Base-by-base conservation (phyloP, 2,113 vertebrate genomes). In the Etheostoma spectabile region DNA sequence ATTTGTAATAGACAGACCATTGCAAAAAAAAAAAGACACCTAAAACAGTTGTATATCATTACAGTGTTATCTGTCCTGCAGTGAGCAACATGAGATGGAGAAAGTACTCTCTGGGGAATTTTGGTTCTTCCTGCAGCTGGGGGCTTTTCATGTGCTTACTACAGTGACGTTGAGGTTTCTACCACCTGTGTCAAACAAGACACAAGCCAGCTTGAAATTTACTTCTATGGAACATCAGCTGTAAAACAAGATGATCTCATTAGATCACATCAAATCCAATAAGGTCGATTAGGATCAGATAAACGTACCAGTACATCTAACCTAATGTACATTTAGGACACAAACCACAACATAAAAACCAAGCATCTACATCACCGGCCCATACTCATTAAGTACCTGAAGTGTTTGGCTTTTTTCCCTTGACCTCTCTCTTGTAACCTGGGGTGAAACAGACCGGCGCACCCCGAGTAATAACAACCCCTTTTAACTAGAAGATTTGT, bases 111-210 rank as follows among this genome's bases (percentile, higher is more conserved):
- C 70, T 55, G 84, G 85, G 83, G 80, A 84, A 80, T 85, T 87
- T 75, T 4, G 48, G 57, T 67, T 63, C 69, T 86, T 90, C 60
- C 56, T 81, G 79, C 79, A 88, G 89, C 80, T 88, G 73, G 83
- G 55, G 77, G 19, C 35, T 79, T 83, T 85, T 79, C 35, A 61
- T 52, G 38, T 71, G 57, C 68, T 24, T n/a, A 27, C 16, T 16
- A 66, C 22, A 49, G 59, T 73, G 56, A 79, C 30, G 10, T 45
- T 60, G 45, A 82, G 38, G 69, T 90, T 82, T 90, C 83, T 56
- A 53, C 64, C 88, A 90, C 61, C 86, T 87, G 74, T 59, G 35
- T 79, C 49, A 66, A 74, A 79, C 46, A 61, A 11, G 38, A 66
- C 77, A 74, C 11, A 35, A 38, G 22, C 18, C 48, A 71, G 53